phyloP scores from a whole-genome alignment of 2,797 vertebrate genomes.

The Halcyon badia region DNA sequence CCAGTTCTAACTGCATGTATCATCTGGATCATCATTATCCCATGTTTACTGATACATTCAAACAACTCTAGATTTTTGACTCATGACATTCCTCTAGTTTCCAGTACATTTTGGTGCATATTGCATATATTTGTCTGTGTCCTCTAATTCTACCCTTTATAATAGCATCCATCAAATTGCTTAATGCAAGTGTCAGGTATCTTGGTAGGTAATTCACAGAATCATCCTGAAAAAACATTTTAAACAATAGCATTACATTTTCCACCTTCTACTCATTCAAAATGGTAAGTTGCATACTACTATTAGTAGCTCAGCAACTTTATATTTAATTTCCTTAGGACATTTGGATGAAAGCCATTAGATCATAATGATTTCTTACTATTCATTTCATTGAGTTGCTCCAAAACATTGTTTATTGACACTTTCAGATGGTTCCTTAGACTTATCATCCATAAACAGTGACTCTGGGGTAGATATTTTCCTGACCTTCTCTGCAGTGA shows the following conservation, averaged over 20 bases:
- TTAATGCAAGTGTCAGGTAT: neutral
- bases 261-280: neutral
- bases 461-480: neutral
- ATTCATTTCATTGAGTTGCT: slow-evolving; percentile 16
- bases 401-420: neutral
- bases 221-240: neutral
- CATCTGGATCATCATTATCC: neutral
- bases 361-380: neutral
- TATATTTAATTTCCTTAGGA: neutral
- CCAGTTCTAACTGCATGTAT: neutral
- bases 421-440: neutral
- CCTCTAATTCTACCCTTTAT: neutral
- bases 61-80: neutral
- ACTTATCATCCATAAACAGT: neutral
- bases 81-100: neutral
- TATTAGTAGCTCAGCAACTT: neutral
- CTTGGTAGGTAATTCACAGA: neutral
- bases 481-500: neutral
- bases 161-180: neutral
- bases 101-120: neutral
- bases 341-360: neutral
- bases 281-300: neutral
- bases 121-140: neutral
- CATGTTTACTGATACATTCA: neutral
- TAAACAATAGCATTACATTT: neutral